Conservation (phyloP, 2,888 invertebrate species). For the Athrips mouffetella region DNA sequence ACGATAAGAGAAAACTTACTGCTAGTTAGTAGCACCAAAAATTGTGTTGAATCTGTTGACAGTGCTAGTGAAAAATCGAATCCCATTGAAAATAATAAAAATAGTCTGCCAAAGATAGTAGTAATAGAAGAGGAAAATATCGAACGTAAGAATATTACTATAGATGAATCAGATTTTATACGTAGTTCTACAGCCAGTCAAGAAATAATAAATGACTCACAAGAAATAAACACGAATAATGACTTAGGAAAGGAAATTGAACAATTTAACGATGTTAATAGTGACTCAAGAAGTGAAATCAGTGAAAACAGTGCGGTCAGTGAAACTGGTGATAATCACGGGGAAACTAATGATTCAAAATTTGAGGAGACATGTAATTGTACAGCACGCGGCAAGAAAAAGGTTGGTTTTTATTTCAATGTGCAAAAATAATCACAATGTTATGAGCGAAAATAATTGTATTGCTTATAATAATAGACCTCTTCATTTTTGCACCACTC, state of each 20-base stretch:
- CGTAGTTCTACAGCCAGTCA: slow-evolving; percentile 7
- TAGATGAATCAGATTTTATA: background rate
- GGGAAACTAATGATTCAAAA: background rate
- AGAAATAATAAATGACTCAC: slow-evolving; percentile 22
- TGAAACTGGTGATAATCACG: slow-evolving; percentile 1
- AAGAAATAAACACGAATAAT: slow-evolving; percentile 10
- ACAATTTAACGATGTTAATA: slow-evolving; percentile 15
- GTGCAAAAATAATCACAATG: too few species aligned
- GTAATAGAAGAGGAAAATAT: background rate
- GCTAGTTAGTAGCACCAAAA: background rate
- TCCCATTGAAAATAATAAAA: background rate
- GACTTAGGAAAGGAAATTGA: slow-evolving; percentile 8
- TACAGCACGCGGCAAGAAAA: background rate
- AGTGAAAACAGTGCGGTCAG: slow-evolving; percentile 5
- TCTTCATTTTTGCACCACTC: too few species aligned
- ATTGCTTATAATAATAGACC: too few species aligned
- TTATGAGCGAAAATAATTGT: too few species aligned
- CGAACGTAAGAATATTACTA: background rate
- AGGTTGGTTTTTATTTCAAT: background rate
- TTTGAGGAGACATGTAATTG: background rate
- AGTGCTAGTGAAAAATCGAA: background rate
- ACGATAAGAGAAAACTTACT: background rate
- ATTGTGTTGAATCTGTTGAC: background rate
- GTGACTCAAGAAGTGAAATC: slow-evolving; percentile 20
- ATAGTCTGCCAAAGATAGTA: background rate